A percentile compares a stretch with the other conserved stretches of the same genome.
Conservation (phyloP, 2,113 vertebrate genomes). For the Seriola quinqueradiata region DNA sequence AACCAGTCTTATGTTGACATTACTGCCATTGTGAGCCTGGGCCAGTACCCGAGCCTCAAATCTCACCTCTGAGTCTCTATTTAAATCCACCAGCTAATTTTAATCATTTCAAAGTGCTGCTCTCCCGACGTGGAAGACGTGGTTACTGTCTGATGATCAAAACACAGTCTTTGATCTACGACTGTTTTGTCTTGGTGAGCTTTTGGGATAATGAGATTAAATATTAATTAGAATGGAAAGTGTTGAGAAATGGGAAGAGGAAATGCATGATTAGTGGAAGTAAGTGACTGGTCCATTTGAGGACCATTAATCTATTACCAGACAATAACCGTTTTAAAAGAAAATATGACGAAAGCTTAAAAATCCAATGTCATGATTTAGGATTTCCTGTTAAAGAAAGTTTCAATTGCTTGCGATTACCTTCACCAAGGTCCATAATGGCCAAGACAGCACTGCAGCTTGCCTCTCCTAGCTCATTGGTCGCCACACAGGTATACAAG, state of each 20-base stretch:
- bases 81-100: constrained; percentile 49
- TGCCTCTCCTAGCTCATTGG: constrained; percentile 88
- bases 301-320: neutral
- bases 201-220: neutral
- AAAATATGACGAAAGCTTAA: neutral
- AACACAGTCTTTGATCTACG: neutral
- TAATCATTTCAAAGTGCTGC: constrained; percentile 4
- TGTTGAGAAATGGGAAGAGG: neutral
- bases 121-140: constrained; percentile 12
- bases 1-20: neutral
- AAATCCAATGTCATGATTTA: neutral
- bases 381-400: too few relatives aligned
- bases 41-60: too few relatives aligned
- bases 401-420: constrained; percentile 56
- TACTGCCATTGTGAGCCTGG: neutral
- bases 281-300: neutral
- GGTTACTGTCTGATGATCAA: constrained; percentile 18
- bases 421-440: constrained; percentile 91
- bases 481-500: constrained; percentile 91
- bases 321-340: neutral
- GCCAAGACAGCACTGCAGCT: constrained; percentile 89
- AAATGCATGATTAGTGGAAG: neutral
- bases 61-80: constrained; percentile 10
- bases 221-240: neutral
- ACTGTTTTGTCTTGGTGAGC: constrained; percentile 8